phyloP scores from a whole-genome alignment of 2,113 vertebrate genomes.

The Rhea pennata region DNA sequence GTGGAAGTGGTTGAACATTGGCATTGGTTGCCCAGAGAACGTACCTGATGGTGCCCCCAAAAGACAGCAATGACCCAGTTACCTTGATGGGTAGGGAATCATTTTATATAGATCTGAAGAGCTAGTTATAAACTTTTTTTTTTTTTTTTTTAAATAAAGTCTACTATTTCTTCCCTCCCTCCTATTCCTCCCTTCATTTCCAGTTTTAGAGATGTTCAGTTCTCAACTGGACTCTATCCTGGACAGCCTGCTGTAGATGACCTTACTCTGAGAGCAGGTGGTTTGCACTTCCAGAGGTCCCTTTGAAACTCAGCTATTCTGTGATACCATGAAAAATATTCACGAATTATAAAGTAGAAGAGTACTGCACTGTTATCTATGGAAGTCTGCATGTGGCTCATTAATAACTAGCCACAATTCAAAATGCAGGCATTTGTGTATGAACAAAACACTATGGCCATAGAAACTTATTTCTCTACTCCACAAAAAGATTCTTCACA shows the following conservation, averaged over 20 bases:
- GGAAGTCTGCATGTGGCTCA: slow-evolving; percentile 1
- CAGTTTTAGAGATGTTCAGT: not conserved
- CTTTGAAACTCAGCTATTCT: not conserved
- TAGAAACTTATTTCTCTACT: not conserved
- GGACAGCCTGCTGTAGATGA: not conserved
- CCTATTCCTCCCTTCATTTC: not conserved
- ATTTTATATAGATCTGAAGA: too few species aligned
- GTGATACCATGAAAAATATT: not conserved
- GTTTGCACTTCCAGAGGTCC: not conserved
- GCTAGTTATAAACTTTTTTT: too few species aligned
- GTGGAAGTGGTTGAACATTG: not conserved
- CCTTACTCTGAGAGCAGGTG: not conserved
- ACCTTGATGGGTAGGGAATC: too few species aligned
- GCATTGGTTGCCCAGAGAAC: not conserved
- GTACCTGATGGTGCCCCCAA: too few species aligned
- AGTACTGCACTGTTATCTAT: not conserved
- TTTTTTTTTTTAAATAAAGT: too few species aligned
- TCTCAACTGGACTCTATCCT: not conserved
- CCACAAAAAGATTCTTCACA: not conserved
- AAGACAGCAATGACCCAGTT: too few species aligned
- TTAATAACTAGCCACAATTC: slow-evolving; percentile 55
- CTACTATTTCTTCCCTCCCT: too few species aligned
- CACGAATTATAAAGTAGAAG: not conserved
- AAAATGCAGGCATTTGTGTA: slow-evolving; percentile 16
- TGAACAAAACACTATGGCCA: not conserved